A percentile compares a stretch with the other conserved stretches of the same genome.
Conservation (phyloP, 2,888 invertebrate species). For the Hetaerina titia region DNA sequence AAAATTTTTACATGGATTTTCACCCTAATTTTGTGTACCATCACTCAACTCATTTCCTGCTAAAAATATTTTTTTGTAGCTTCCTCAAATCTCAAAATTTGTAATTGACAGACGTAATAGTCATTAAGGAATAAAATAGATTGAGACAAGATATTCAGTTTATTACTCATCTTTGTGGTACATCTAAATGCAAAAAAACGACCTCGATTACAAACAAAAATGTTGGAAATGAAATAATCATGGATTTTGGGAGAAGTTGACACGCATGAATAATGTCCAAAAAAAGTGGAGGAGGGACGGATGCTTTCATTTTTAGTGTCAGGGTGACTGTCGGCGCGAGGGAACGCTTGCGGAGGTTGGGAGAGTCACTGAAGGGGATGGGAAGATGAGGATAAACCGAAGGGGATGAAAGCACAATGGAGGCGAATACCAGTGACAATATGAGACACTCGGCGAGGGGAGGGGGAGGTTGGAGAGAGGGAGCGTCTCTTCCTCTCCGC, state of each 20-base stretch:
- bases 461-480: not conserved
- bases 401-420: slow-evolving; percentile 34
- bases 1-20: too few species aligned
- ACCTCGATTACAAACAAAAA: too few species aligned
- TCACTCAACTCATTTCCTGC: too few species aligned
- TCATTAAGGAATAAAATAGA: not conserved
- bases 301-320: not conserved
- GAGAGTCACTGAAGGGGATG: not conserved
- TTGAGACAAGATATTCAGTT: not conserved
- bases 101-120: not conserved
- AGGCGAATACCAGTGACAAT: slow-evolving; percentile 2
- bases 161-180: too few species aligned
- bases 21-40: too few species aligned
- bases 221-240: not conserved
- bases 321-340: slow-evolving; percentile 9
- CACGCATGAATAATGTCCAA: not conserved
- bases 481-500: not conserved
- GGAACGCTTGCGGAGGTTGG: not conserved
- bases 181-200: too few species aligned
- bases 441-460: not conserved
- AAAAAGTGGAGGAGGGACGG: not conserved
- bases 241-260: not conserved
- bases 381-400: not conserved
- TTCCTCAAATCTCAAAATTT: too few species aligned
- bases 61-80: too few species aligned